These are phyloP conservation scores for Cephus runcator DNA, from an alignment of 2,888 invertebrate species.

Conservation along the genomic window DNA sequence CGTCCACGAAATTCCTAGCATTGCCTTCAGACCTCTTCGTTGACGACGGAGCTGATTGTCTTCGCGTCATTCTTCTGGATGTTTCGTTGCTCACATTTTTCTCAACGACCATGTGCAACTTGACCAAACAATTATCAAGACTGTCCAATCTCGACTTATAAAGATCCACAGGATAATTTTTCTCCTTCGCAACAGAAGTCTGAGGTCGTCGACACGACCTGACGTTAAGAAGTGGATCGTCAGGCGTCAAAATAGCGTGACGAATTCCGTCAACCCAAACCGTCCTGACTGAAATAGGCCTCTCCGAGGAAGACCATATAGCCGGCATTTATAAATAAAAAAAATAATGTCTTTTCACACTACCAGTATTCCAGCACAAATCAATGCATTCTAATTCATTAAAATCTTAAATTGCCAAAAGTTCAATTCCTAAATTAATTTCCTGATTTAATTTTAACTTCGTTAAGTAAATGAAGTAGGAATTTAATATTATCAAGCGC, in stretches of 20 bases:
- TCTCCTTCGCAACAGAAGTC: constrained; percentile 35
- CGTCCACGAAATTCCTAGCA: background rate
- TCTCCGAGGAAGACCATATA: constrained; percentile 71
- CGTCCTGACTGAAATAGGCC: constrained; percentile 70
- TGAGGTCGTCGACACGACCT: constrained; percentile 40
- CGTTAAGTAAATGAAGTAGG: background rate
- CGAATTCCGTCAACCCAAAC: constrained; percentile 79
- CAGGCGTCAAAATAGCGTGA: constrained; percentile 75
- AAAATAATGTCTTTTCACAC: background rate
- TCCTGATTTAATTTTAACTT: background rate
- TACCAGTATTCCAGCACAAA: background rate
- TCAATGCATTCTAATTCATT: background rate
- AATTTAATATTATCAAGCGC: background rate
- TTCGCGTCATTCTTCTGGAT: constrained; percentile 29
- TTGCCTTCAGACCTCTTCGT: background rate
- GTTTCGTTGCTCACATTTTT: constrained; percentile 29
- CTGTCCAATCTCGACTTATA: constrained; percentile 37
- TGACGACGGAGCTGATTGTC: constrained; percentile 48
- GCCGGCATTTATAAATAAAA: constrained; percentile 60
- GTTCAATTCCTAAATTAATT: background rate
- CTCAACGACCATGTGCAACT: constrained; percentile 48
- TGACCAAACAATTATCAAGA: constrained; percentile 48
- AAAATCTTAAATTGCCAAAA: background rate
- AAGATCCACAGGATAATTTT: constrained; percentile 36
- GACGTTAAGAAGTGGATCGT: constrained; percentile 68